Evolutionary conservation across 2,888 invertebrate species (phyloP).

Genomic region (Marronus borbonicus): DNA sequence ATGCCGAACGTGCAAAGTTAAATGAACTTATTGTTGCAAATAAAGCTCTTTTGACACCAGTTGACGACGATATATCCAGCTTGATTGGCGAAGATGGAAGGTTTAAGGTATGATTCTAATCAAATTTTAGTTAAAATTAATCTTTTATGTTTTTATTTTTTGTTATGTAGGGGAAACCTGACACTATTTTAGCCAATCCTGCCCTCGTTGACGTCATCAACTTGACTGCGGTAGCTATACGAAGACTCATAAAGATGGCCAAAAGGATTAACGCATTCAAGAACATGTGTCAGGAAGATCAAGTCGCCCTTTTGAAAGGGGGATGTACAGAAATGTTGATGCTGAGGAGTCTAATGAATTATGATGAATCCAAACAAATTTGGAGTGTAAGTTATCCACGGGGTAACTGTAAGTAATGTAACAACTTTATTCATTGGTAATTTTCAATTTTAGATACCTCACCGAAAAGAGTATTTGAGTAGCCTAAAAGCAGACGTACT

Average conservation of each 20-base stretch:
- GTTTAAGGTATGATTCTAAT: constrained; percentile 72
- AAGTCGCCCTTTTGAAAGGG: constrained; percentile 89
- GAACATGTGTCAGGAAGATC: constrained; percentile 95
- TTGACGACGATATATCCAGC: constrained; percentile 85
- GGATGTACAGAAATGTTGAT: constrained; percentile 98
- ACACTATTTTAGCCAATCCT: constrained; percentile 73
- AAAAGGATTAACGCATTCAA: constrained; percentile 92
- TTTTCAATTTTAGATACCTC: constrained; percentile 78
- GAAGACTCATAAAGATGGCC: constrained; percentile 88
- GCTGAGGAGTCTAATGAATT: constrained; percentile 92
- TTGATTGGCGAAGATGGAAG: constrained; percentile 78
- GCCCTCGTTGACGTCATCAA: constrained; percentile 88
- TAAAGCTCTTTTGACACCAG: constrained; percentile 86
- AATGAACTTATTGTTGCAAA: constrained; percentile 90
- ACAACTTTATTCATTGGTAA: constrained; percentile 19
- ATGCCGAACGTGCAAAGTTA: constrained; percentile 87
- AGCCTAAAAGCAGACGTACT: constrained; percentile 91
- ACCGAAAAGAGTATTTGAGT: constrained; percentile 82
- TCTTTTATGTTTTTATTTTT: too few relatives aligned
- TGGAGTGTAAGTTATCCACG: constrained; percentile 81
- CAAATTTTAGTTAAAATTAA: background rate
- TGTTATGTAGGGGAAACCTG: constrained; percentile 47
- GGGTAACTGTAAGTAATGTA: background rate
- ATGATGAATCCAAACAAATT: constrained; percentile 88
- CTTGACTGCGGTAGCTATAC: constrained; percentile 92